Conservation (phyloP, 2,113 vertebrate genomes). For the Forbesichthys agassizii region DNA sequence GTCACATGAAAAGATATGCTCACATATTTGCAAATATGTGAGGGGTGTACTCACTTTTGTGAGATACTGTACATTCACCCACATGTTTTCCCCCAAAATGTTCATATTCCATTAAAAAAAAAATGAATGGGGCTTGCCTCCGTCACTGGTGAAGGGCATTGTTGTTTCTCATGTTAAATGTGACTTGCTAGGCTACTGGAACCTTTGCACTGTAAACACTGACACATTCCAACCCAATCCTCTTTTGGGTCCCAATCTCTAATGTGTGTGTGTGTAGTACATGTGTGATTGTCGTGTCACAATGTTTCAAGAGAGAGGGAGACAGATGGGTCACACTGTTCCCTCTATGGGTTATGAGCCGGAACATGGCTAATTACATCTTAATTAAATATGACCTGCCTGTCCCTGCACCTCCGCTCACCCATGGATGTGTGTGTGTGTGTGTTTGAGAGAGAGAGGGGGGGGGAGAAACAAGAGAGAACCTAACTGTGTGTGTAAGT, state of each 20-base stretch:
- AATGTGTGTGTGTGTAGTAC: conserved; percentile 11
- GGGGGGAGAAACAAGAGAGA: not conserved
- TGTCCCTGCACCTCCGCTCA: conserved; percentile 35
- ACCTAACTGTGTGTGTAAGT: not conserved
- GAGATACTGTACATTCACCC: no score
- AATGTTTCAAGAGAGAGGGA: conserved; percentile 14
- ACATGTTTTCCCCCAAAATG: no score
- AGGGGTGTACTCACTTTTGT: no score
- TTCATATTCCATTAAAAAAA: no score
- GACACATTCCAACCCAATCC: no score
- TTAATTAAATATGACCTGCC: conserved; percentile 71
- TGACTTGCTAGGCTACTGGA: conserved; percentile 19
- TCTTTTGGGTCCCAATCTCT: conserved; percentile 29
- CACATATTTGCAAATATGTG: no score
- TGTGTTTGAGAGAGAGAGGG: not conserved
- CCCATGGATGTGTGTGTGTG: conserved; percentile 21
- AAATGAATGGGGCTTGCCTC: no score
- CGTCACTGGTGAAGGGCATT: no score
- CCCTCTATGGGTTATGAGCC: conserved; percentile 51
- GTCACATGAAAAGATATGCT: no score
- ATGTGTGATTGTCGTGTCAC: conserved; percentile 22
- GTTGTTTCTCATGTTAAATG: not conserved
- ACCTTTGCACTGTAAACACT: conserved; percentile 42
- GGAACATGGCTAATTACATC: conserved; percentile 61
- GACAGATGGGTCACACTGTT: conserved; percentile 64